Percentiles rank a stretch among this genome's conserved stretches.
These are phyloP conservation scores for Monochamus saltuarius DNA, from an alignment of 1,140 invertebrate genomes.

Conservation along the genomic window DNA sequence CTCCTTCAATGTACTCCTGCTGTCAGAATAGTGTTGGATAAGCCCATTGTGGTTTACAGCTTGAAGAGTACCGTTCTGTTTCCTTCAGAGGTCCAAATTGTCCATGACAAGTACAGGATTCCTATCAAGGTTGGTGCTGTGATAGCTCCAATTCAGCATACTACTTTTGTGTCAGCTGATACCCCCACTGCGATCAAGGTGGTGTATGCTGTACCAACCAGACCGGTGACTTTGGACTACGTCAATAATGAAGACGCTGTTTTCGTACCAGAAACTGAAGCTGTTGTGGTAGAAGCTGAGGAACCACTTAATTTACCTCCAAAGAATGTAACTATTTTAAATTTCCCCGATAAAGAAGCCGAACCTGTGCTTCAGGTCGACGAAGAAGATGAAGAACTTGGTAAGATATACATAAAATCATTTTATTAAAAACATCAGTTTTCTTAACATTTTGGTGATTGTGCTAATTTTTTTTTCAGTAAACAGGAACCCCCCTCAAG, in stretches of 20 bases:
- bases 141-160: slow-evolving; percentile 40
- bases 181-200: slow-evolving; percentile 39
- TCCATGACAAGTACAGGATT: slow-evolving; percentile 34
- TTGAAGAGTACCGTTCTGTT: slow-evolving; percentile 42
- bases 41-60: slow-evolving; percentile 37
- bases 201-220: slow-evolving; percentile 44
- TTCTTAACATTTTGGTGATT: too few species aligned
- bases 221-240: slow-evolving; percentile 42
- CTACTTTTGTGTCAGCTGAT: slow-evolving; percentile 37
- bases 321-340: slow-evolving; percentile 41
- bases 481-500: slow-evolving; percentile 44
- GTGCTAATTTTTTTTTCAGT: slow-evolving; percentile 33
- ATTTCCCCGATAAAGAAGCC: slow-evolving; percentile 40
- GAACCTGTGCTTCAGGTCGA: slow-evolving; percentile 35
- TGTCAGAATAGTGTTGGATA: slow-evolving; percentile 42
- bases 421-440: too few species aligned
- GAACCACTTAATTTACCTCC: slow-evolving; percentile 28
- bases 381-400: slow-evolving; percentile 41
- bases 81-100: slow-evolving; percentile 43
- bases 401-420: slow-evolving; percentile 16
- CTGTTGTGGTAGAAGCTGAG: slow-evolving; percentile 35
- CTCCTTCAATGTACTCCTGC: slow-evolving; percentile 42
- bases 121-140: slow-evolving; percentile 44
- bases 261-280: slow-evolving; percentile 28
- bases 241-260: slow-evolving; percentile 40